Conservation (phyloP, 2,888 invertebrate species). For the Agrilus biguttatus region DNA sequence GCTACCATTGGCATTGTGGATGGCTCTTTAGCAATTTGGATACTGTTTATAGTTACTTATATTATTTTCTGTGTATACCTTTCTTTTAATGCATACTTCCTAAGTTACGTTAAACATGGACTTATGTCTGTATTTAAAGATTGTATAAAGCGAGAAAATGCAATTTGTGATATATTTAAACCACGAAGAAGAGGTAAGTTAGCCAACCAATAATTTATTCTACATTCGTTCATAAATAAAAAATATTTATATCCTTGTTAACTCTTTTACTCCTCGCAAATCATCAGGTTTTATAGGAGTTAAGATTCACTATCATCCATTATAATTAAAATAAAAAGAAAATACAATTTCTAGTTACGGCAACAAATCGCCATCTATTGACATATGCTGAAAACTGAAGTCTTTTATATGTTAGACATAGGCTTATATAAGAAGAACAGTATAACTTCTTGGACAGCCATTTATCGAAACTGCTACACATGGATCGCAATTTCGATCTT, state of each 20-base stretch:
- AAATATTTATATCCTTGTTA: background rate
- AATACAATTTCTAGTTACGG: too few species aligned
- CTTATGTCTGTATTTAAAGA: conserved; percentile 43
- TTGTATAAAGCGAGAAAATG: conserved; percentile 24
- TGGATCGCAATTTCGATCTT: too few species aligned
- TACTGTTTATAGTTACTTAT: conserved; percentile 55
- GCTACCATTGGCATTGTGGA: conserved; percentile 52
- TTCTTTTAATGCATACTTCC: conserved; percentile 27
- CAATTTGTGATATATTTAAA: conserved; percentile 23
- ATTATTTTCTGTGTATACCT: conserved; percentile 38
- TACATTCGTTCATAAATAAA: background rate
- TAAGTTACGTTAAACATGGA: conserved; percentile 34
- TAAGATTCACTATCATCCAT: too few species aligned
- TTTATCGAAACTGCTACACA: too few species aligned
- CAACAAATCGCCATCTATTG: too few species aligned
- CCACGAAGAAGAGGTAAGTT: conserved; percentile 17
- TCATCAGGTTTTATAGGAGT: too few species aligned
- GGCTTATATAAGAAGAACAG: too few species aligned
- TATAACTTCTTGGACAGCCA: too few species aligned
- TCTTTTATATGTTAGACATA: too few species aligned
- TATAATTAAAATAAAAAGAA: too few species aligned
- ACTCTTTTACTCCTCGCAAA: background rate
- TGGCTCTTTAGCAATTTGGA: conserved; percentile 52
- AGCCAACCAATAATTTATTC: background rate
- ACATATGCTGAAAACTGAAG: too few species aligned